phyloP scores from a whole-genome alignment of 1,140 invertebrate species.

The Oscheius sp. region DNA sequence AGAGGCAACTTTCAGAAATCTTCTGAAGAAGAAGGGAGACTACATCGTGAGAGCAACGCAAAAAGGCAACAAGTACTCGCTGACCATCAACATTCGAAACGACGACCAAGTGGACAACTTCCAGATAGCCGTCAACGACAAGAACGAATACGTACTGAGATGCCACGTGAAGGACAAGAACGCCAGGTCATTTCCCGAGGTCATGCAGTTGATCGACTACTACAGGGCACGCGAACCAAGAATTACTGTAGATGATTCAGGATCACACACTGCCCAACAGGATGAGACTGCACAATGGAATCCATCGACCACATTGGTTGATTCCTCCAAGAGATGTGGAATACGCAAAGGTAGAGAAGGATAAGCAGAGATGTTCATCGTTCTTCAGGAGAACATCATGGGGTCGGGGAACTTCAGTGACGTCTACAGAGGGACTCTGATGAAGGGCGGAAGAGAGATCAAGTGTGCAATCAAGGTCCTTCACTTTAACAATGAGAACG shows the following conservation, averaged over 20 bases:
- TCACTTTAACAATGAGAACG: slow-evolving; percentile 11
- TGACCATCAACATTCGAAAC: not conserved
- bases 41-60: not conserved
- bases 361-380: no score
- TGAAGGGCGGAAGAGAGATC: not conserved
- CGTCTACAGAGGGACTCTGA: not conserved
- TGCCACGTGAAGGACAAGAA: not conserved
- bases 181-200: not conserved
- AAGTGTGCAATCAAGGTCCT: slow-evolving; percentile 11
- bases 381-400: no score
- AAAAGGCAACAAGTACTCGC: not conserved
- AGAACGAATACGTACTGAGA: not conserved
- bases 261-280: not conserved
- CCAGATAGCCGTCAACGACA: not conserved
- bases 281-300: not conserved
- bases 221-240: not conserved
- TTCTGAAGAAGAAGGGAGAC: not conserved
- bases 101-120: not conserved
- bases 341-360: no score
- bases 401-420: not conserved
- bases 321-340: not conserved
- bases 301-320: not conserved
- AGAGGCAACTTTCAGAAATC: not conserved
- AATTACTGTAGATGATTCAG: not conserved
- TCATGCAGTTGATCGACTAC: not conserved